Evolutionary conservation across 2,888 invertebrate genomes (phyloP).

Genomic region (Xestoiulus laeticollis): DNA sequence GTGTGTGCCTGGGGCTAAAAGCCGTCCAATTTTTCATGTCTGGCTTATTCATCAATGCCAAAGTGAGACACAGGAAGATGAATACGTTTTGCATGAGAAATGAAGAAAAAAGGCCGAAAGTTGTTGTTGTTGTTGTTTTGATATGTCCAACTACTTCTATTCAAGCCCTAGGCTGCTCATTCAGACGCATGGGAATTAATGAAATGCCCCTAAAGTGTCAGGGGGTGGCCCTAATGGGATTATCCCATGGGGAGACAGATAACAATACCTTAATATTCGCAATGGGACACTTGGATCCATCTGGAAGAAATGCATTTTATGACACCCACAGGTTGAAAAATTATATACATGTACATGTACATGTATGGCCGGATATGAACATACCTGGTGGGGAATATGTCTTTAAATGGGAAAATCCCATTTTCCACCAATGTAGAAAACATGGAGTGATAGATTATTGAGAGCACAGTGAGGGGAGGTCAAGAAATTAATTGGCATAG

Average conservation of each 20-base stretch:
- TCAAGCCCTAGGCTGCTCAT: not conserved
- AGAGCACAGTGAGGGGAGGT: too few relatives aligned
- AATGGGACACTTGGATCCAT: too few relatives aligned
- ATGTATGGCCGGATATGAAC: too few relatives aligned
- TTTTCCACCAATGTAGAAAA: too few relatives aligned
- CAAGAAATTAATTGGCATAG: too few relatives aligned
- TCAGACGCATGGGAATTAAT: slow-evolving; percentile 7
- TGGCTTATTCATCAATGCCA: slow-evolving; percentile 10
- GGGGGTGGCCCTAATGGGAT: not conserved
- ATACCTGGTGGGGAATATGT: too few relatives aligned
- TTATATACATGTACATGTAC: too few relatives aligned
- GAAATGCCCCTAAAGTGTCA: not conserved
- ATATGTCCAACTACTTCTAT: not conserved
- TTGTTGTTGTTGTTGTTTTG: not conserved
- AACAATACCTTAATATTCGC: too few relatives aligned
- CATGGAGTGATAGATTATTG: too few relatives aligned
- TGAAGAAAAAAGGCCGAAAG: not conserved
- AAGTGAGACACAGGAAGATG: slow-evolving; percentile 23
- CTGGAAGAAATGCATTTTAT: too few relatives aligned
- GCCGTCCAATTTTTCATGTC: not conserved
- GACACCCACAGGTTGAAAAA: too few relatives aligned
- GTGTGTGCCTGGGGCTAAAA: not conserved
- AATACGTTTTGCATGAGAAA: not conserved
- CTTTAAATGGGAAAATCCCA: too few relatives aligned
- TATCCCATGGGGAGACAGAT: not conserved